These are phyloP conservation scores for Hololepta plana DNA, from an alignment of 2,888 invertebrate genomes.

Conservation along the genomic window DNA sequence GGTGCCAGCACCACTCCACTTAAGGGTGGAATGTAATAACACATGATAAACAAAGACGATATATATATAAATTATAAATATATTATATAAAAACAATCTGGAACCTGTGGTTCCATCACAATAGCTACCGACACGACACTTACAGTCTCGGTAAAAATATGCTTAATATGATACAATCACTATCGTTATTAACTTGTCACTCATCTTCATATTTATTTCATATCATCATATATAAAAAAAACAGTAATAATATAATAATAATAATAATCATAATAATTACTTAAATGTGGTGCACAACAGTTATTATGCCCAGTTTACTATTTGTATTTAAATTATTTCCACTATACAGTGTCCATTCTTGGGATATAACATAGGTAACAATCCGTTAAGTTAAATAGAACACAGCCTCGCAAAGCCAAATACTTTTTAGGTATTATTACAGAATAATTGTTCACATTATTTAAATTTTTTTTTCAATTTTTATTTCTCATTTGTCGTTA, in stretches of 20 bases:
- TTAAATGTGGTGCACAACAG: no score
- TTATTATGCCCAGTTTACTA: no score
- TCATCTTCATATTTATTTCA: no score
- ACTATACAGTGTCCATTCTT: constrained; percentile 13
- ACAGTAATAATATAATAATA: no score
- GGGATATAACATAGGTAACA: constrained; percentile 23
- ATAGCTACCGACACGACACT: constrained; percentile 26
- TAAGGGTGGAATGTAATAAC: constrained; percentile 16
- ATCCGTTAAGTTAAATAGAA: constrained; percentile 28
- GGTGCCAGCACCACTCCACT: constrained; percentile 26
- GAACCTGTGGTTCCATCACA: constrained; percentile 24
- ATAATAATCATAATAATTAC: no score
- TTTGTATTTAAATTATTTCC: no score
- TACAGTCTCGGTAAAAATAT: constrained; percentile 23
- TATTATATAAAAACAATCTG: constrained; percentile 24
- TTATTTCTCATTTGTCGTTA: constrained; percentile 9
- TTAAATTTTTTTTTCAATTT: constrained; percentile 1
- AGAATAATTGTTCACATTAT: constrained; percentile 1
- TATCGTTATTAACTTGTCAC: constrained; percentile 19
- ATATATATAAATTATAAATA: constrained; percentile 29
- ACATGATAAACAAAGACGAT: constrained; percentile 21
- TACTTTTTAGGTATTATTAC: constrained; percentile 32
- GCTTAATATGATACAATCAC: constrained; percentile 22
- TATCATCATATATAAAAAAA: no score
- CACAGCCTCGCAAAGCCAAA: constrained; percentile 43